Base-by-base conservation (phyloP, 2,113 vertebrate genomes). In the Ceratotherium simum region DNA sequence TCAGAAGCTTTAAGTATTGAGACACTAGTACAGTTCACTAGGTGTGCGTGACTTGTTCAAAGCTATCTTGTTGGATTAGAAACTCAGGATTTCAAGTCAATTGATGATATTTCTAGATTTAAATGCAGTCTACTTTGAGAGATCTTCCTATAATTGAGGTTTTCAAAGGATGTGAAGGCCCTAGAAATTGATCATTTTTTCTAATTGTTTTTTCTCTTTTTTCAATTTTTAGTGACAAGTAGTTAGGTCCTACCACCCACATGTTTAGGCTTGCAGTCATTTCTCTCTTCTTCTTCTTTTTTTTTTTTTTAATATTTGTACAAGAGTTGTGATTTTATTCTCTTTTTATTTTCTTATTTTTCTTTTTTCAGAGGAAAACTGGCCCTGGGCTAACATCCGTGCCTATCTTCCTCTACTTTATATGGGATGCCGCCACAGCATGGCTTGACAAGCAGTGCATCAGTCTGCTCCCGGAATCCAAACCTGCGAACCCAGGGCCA, bases 1-100 rank as follows among this genome's bases (percentile, higher is more conserved):
- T n/a, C n/a, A n/a, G n/a, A n/a, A n/a, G 70, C 48, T 62, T 76
- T 29, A 60, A 78, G 33, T n/a, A 25, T 25, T 95, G 70, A 92
- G 75, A 92, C 56, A 70, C 46, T 87, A 95, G 69, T 54, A 80
- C 51, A 95, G 64, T 70, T 90, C n/a, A 78, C 70, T 70, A 81
- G 64, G 21, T 67, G 12, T 42, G 21, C 16, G 10, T 58, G 70
- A 58, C 85, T 58, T 62, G 67, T 17, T 65, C 88, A 75, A 92
- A 96, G 51, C 39, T 91, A 36, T 14, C 54, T 87, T 48, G 9
- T 75, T 80, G 56, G n/a, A 69, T 90, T 25, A 89, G 65, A 96
- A 97, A 89, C 20, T 65, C 33, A 58, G 94, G 17, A 64, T 58
- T 80, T 81, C 64, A 76, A 82, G 72, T 69, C 65, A 90, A n/a